phyloP scores from a whole-genome alignment of 1,140 invertebrate genomes.

The Gyrodactylus salaris region DNA sequence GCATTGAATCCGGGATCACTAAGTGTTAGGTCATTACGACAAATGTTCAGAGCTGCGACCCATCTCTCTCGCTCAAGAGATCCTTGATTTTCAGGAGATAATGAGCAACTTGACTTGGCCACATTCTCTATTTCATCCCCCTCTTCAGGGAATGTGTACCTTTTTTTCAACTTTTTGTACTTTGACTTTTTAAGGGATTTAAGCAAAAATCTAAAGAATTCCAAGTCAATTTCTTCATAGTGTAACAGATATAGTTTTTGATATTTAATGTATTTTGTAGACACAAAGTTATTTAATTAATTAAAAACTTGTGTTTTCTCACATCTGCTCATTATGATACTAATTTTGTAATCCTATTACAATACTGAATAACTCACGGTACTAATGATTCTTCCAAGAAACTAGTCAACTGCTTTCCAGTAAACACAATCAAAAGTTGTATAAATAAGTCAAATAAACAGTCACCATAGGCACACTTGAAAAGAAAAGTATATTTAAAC shows the following conservation, averaged over 20 bases:
- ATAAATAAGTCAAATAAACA: neutral
- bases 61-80: neutral
- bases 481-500: neutral
- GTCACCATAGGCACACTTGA: neutral
- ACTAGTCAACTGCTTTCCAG: slow-evolving; percentile 1
- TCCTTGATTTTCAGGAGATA: neutral
- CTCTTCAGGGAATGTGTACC: neutral
- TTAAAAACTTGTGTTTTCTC: no score
- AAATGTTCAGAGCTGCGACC: neutral
- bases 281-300: no score
- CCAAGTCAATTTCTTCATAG: no score
- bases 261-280: no score
- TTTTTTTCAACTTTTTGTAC: neutral
- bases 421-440: neutral
- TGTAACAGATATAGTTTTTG: no score
- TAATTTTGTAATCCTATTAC: no score
- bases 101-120: neutral
- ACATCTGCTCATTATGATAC: no score
- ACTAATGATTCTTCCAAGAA: neutral
- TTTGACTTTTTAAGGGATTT: neutral
- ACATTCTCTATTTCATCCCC: no score
- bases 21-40: neutral
- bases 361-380: slow-evolving; percentile 2
- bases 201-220: neutral
- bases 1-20: neutral